phyloP scores from a whole-genome alignment of 2,888 invertebrate genomes.

The Heteromurus nitidus region DNA sequence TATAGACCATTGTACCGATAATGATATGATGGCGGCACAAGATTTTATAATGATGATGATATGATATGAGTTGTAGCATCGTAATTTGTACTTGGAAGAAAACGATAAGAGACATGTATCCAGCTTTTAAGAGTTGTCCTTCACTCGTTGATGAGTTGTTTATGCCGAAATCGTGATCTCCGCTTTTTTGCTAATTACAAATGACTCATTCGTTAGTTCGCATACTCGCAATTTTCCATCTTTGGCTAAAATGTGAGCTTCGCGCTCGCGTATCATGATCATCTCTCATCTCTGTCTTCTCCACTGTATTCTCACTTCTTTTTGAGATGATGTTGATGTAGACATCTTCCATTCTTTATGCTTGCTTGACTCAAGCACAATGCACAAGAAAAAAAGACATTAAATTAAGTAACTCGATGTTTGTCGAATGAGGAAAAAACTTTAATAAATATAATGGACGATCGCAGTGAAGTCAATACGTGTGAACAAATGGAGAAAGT shows the following conservation, averaged over 20 bases:
- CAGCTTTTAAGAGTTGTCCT: conserved; percentile 13
- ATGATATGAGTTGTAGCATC: not conserved
- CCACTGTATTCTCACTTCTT: not conserved
- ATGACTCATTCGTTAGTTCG: conserved; percentile 50
- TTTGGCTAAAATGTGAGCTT: conserved; percentile 8
- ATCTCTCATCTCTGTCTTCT: conserved; percentile 17
- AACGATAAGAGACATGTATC: not conserved
- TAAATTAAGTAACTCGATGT: conserved; percentile 35
- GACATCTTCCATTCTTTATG: not conserved
- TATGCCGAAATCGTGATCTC: conserved; percentile 55
- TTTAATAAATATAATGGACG: conserved; percentile 59
- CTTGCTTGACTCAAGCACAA: not conserved
- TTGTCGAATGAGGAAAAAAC: conserved; percentile 38
- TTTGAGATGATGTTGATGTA: not conserved
- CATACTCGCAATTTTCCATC: conserved; percentile 29
- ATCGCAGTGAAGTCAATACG: conserved; percentile 10
- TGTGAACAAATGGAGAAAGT: conserved; percentile 53
- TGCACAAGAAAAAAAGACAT: conserved; percentile 1
- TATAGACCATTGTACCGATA: not conserved
- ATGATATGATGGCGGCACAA: not conserved
- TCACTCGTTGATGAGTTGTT: conserved; percentile 57
- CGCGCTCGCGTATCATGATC: no score
- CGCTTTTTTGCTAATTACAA: conserved; percentile 53
- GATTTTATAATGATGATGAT: conserved; percentile 8
- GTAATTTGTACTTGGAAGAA: not conserved